Conservation (phyloP, 2,797 vertebrate species). For the Enteromius treurensis region DNA sequence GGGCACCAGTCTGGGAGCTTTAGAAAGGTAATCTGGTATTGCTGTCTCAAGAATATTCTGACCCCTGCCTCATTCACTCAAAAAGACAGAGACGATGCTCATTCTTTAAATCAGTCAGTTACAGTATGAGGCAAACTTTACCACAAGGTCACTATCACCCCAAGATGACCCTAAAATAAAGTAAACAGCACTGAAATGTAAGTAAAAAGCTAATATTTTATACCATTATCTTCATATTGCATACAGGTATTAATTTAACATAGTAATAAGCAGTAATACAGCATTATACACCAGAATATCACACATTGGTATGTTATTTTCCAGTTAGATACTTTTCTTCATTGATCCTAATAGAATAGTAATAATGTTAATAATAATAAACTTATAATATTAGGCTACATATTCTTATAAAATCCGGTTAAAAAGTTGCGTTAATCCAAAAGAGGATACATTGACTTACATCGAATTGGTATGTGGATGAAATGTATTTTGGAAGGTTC, state of each 20-base stretch:
- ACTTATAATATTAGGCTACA: neutral
- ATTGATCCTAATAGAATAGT: neutral
- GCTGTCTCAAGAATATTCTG: neutral
- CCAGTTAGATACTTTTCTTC: neutral
- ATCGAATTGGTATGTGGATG: neutral
- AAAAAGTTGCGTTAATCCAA: neutral
- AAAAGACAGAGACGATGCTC: neutral
- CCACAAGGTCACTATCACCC: neutral
- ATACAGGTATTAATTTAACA: neutral
- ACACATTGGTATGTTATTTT: neutral
- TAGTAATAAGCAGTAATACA: neutral
- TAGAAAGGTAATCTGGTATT: slow-evolving; percentile 33
- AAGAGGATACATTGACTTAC: slow-evolving; percentile 26
- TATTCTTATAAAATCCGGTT: neutral
- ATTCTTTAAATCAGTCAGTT: neutral
- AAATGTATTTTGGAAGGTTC: neutral
- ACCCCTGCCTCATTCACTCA: neutral
- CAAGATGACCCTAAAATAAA: neutral
- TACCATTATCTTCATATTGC: neutral
- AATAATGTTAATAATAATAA: neutral
- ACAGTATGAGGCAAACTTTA: neutral
- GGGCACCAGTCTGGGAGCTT: slow-evolving; percentile 28
- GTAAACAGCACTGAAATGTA: neutral
- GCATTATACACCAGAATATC: neutral
- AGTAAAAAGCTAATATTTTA: neutral